Evolutionary conservation across 2,888 invertebrate genomes (phyloP).

Genomic region (Octonoba sinensis): DNA sequence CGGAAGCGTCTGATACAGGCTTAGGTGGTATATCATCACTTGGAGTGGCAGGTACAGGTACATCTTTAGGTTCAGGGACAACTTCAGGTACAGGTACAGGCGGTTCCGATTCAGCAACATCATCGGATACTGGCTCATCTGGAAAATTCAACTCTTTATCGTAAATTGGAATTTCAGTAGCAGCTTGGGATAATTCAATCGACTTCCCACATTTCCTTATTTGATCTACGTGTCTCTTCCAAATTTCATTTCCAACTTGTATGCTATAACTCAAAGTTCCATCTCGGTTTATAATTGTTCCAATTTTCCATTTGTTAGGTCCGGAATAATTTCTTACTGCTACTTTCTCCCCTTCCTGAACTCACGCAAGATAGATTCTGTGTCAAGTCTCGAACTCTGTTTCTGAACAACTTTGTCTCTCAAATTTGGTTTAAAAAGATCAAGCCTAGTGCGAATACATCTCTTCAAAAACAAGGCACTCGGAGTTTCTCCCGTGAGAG

Average conservation of each 20-base stretch:
- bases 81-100: constrained; percentile 30
- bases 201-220: constrained; percentile 38
- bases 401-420: constrained; percentile 28
- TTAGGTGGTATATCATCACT: no score
- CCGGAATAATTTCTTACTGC: constrained; percentile 38
- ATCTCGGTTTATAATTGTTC: constrained; percentile 37
- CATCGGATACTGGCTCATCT: constrained; percentile 43
- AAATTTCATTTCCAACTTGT: constrained; percentile 42
- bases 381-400: no score
- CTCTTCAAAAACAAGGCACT: constrained; percentile 47
- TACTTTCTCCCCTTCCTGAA: constrained; percentile 40
- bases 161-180: constrained; percentile 38
- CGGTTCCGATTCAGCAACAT: constrained; percentile 40
- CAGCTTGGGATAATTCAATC: constrained; percentile 37
- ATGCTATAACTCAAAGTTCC: constrained; percentile 38
- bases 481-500: constrained; percentile 43
- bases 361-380: no score
- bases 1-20: no score
- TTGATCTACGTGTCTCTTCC: constrained; percentile 45
- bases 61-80: constrained; percentile 35
- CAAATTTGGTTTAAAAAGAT: constrained; percentile 35
- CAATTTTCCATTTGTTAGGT: constrained; percentile 41
- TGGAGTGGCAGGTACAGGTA: no score
- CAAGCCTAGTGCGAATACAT: constrained; percentile 34
- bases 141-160: constrained; percentile 38